Base-by-base conservation (phyloP, 2,888 invertebrate genomes). In the Eupithecia tripunctaria region DNA sequence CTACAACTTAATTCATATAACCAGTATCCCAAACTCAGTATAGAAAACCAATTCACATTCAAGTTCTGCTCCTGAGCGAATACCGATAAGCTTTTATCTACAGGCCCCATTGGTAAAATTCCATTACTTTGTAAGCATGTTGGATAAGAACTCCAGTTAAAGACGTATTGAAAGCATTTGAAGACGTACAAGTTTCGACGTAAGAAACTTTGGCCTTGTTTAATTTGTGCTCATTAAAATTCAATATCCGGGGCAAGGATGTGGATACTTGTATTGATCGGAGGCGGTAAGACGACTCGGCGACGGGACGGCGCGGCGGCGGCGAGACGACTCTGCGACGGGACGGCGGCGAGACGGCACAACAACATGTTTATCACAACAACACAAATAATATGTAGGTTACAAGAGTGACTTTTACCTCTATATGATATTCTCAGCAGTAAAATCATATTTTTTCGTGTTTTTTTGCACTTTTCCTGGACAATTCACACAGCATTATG, bases 201-300 rank as follows among this genome's bases (percentile, higher is more conserved):
- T 81, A 66, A 68, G 80, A 71, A 81, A 81, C 81, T 84, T 73
- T 36, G 70, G 78, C 80, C 73, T 82, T 88, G 84, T 86, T 87
- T 87, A 84, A 86, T 86, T 86, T 86, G 78, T 84, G 78, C 83
- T 90, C 86, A 88, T 90, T 89, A 88, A 89, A 90, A 90, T 90
- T 89, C 87, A 78, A 90, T 89, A 89, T 87, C 72, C n/a, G 47
- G 41, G 43, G 41, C 38, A 43, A 25, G 27, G 15, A 36, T 51
- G 51, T 56, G 56, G 56, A 32, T 70, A 51, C 60, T 29, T 62
- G 4, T 87, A 90, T 91, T 82, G 90, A 91, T 88, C 87, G 85
- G 76, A 71, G 76, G 77, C 78, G 81, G 76, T 80, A 82, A 79
- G 82, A 81, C 77, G 83, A 79, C 82, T 81, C 76, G 80, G 76